Evolutionary conservation across 2,797 vertebrate genomes (phyloP), one percentile per base, ranked within the genome.

Genomic region (Micrastur ruficollis): DNA sequence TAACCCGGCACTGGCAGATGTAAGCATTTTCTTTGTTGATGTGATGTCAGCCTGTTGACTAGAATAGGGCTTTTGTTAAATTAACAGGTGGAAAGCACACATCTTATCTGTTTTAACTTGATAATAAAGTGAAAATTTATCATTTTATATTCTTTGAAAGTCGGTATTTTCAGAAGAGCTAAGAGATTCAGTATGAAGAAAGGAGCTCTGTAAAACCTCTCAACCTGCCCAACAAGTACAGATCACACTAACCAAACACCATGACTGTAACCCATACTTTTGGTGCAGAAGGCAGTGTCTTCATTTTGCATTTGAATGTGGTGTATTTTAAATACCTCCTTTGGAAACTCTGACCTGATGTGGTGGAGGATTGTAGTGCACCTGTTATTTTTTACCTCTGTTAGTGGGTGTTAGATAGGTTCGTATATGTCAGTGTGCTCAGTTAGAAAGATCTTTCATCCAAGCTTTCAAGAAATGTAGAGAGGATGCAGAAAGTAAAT

Each of bases 221-320:
- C n/a, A 47, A 26, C 22, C 14, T 80, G 8, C 27, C 26, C 0
- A 0, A 34, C 2, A 3, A 21, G 7, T 44, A 44, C 34, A 47
- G 12, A 40, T 67, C 44, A 42, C 14, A 18, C 7, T 20, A 47
- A 40, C 63, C 32, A 58, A 59, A 38, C 23, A 42, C 21, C 6
- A 26, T 31, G 49, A 47, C 31, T 0, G 0, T 65, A 81, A 58
- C 13, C 1, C 11, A 14, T n/a, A 31, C 26, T 74, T 84, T 17
- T 63, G 34, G 9, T 56, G 46, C 65, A 82, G 65, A 74, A 86
- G 21, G 8, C 47, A 80, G 4, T 46, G 8, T n/a, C 58, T 85
- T 88, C 46, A 26, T 29, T 83, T 94, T 81, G 8, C 6, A 9
- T 46, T 81, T 44, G 31, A 61, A 61, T 62, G 31, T 1, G 1